These are phyloP conservation scores for Heptranchias perlo DNA, from an alignment of 2,113 vertebrate species.

Conservation along the genomic window DNA sequence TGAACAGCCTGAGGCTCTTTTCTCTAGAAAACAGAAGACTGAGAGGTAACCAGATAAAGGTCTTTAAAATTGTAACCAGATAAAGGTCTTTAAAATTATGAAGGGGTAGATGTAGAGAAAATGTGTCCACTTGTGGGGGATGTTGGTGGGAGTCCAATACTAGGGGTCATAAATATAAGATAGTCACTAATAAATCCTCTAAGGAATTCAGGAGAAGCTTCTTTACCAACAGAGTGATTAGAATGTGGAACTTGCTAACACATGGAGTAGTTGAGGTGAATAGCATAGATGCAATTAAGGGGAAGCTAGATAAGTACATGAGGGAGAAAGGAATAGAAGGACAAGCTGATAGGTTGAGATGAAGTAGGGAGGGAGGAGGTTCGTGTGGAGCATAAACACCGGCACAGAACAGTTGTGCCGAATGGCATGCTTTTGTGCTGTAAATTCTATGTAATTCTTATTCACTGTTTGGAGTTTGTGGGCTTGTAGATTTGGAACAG, in stretches of 20 bases:
- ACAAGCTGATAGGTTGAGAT: not conserved
- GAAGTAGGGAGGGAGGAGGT: too few relatives aligned
- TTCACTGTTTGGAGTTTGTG: not conserved
- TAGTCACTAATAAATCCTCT: not conserved
- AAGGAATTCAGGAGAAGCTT: not conserved
- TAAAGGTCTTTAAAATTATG: not conserved
- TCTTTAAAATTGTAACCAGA: not conserved
- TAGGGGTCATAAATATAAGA: not conserved
- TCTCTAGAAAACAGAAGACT: not conserved
- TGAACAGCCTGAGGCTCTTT: not conserved
- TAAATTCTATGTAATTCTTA: too few relatives aligned
- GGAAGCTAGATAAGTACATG: not conserved
- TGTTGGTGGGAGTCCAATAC: not conserved
- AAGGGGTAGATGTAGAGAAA: not conserved
- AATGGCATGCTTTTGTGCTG: too few relatives aligned
- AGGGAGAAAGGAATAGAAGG: not conserved
- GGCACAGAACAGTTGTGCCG: too few relatives aligned
- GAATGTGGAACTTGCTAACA: not conserved
- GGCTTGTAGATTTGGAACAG: not conserved
- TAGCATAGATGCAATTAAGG: not conserved
- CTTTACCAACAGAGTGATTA: not conserved
- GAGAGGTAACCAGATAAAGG: not conserved
- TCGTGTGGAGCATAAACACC: too few relatives aligned
- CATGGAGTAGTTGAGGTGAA: not conserved
- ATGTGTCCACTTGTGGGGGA: not conserved